Evolutionary conservation across 2,797 vertebrate genomes (phyloP), one percentile per base, ranked within the genome.

Genomic region (Tenualosa ilisha): DNA sequence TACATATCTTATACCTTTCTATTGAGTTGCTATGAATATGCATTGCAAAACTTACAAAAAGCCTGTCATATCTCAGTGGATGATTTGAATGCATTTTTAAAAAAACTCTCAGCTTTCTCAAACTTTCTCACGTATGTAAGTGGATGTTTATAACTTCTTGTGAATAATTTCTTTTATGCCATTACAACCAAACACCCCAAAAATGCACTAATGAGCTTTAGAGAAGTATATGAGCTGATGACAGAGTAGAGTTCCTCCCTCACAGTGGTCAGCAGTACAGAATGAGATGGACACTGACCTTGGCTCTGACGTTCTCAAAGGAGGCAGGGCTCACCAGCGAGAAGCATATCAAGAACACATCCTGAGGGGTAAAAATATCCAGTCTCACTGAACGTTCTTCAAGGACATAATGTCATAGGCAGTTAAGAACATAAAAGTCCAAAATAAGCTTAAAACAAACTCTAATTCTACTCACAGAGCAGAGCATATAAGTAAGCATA

Each of bases 321-420:
- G 97, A 97, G 24, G 97, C 97, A 0, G 97, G 97, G 93, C 97
- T 97, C 93, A 97, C 97, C 86, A 97, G 89, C 26, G 97, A 97
- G 92, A 97, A 97, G 90, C 97, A 97, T 90, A 97, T 97, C 91
- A 97, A 90, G 92, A 97, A 97, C 86, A 97, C 97, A 13, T 97
- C 97, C 97, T 97, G 90, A 40, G 87, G 88, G 92, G 72, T 46
- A 13, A 87, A 50, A 81, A 87, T 12, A 82, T 40, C 68, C 49
- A 83, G 50, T 3, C 15, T 79, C 46, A 83, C 51, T 65, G 43
- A 51, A 5, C 2, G 43, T 54, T 79, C 31, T 56, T 49, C n/a
- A 31, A 84, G 37, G 24, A 24, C 54, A 46, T 56, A 22, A 56
- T 75, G 53, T 53, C 61, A 84, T n/a, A 50, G 7, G 17, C 72